phyloP scores from a whole-genome alignment of 2,888 invertebrate species.

The Trichogramma evanescens region DNA sequence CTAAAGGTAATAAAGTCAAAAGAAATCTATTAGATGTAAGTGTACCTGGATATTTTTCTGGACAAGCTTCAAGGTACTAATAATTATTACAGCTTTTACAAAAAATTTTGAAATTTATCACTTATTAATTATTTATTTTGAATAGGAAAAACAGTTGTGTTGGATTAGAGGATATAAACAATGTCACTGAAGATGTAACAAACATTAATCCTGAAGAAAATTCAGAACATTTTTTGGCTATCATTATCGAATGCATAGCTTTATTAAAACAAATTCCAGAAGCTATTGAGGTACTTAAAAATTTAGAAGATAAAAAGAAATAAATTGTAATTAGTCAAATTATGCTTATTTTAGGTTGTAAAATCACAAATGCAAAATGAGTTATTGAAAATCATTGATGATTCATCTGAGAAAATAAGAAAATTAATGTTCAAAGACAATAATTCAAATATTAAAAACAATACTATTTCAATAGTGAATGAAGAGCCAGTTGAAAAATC shows the following conservation, averaged over 20 bases:
- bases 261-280: slow-evolving; percentile 77
- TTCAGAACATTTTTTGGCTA: slow-evolving; percentile 66
- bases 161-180: slow-evolving; percentile 36
- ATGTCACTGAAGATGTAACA: slow-evolving; percentile 56
- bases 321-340: not conserved
- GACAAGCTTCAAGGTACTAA: slow-evolving; percentile 28
- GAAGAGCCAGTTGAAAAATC: slow-evolving; percentile 36
- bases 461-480: slow-evolving; percentile 7
- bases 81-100: not conserved
- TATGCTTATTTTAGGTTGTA: slow-evolving; percentile 55
- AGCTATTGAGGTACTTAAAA: slow-evolving; percentile 64
- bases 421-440: slow-evolving; percentile 24
- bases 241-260: slow-evolving; percentile 78
- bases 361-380: slow-evolving; percentile 79
- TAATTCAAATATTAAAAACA: slow-evolving; percentile 16
- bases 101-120: not conserved
- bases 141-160: slow-evolving; percentile 32
- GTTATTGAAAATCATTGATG: slow-evolving; percentile 69
- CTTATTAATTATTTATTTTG: slow-evolving; percentile 1
- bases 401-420: slow-evolving; percentile 68
- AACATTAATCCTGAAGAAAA: slow-evolving; percentile 56
- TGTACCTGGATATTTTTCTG: slow-evolving; percentile 29
- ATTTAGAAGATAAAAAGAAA: not conserved
- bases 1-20: slow-evolving; percentile 52
- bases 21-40: slow-evolving; percentile 53